Percentiles rank a stretch among this genome's conserved stretches.
These are phyloP conservation scores for Antennarius striatus DNA, from an alignment of 2,113 vertebrate genomes.

Conservation along the genomic window DNA sequence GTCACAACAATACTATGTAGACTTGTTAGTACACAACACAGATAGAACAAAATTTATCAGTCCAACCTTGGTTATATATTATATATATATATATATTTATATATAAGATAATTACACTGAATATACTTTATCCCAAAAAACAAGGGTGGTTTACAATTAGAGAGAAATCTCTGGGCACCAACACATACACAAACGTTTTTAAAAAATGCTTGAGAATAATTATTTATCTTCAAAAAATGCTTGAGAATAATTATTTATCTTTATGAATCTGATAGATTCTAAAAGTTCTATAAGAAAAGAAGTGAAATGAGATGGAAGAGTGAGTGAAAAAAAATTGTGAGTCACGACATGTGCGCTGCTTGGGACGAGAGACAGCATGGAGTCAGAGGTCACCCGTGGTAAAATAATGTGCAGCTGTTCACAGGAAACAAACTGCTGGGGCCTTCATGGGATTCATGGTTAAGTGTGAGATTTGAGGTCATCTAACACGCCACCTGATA, in stretches of 20 bases:
- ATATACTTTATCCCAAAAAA: background rate
- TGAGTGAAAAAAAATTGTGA: slow-evolving; percentile 29
- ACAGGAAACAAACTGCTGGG: slow-evolving; percentile 39
- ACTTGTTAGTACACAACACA: too few species aligned
- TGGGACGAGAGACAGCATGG: slow-evolving; percentile 18
- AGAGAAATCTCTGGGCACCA: slow-evolving; percentile 16
- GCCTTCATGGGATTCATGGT: slow-evolving; percentile 43
- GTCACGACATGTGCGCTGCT: slow-evolving; percentile 37
- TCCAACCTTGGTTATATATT: too few species aligned
- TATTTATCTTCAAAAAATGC: background rate
- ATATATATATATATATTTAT: background rate
- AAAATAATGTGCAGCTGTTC: slow-evolving; percentile 61
- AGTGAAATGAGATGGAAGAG: slow-evolving; percentile 27
- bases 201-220: too few species aligned
- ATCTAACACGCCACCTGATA: slow-evolving; percentile 59
- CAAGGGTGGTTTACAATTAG: slow-evolving; percentile 18
- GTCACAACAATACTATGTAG: too few species aligned
- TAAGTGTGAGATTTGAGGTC: slow-evolving; percentile 59
- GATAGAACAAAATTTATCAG: too few species aligned
- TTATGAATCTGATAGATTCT: slow-evolving; percentile 16
- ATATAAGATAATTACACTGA: slow-evolving; percentile 1
- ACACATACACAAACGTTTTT: slow-evolving; percentile 11
- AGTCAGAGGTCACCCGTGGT: slow-evolving; percentile 50
- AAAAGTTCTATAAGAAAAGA: slow-evolving; percentile 13
- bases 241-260: slow-evolving; percentile 19